phyloP scores from a whole-genome alignment of 2,797 vertebrate genomes.

The Varecia variegata region DNA sequence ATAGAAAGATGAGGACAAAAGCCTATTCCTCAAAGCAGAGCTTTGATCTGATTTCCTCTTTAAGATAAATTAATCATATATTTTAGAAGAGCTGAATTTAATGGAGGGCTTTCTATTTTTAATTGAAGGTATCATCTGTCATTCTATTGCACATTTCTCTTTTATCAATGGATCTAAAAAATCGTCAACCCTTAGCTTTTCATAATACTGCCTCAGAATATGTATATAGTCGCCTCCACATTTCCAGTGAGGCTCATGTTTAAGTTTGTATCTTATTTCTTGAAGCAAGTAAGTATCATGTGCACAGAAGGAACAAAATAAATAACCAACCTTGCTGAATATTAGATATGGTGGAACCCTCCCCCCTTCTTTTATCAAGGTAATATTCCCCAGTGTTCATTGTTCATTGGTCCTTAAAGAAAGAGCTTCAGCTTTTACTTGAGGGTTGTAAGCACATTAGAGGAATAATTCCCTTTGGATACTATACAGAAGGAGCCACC shows the following conservation, averaged over 20 bases:
- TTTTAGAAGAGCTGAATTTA: slow-evolving; percentile 16
- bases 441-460: slow-evolving; percentile 52
- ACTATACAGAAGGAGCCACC: slow-evolving; percentile 71
- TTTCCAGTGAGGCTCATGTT: neutral
- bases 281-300: slow-evolving; percentile 1
- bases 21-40: neutral
- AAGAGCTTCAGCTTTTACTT: slow-evolving; percentile 39
- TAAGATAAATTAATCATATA: slow-evolving; percentile 26
- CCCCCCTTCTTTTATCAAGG: slow-evolving; percentile 41
- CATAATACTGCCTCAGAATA: neutral
- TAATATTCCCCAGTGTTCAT: slow-evolving; percentile 27
- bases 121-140: neutral
- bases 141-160: neutral
- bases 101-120: slow-evolving; percentile 35
- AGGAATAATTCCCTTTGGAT: slow-evolving; percentile 65
- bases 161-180: slow-evolving; percentile 17
- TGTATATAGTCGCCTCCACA: neutral
- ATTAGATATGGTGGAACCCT: neutral
- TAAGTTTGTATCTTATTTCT: slow-evolving; percentile 26
- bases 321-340: neutral
- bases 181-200: neutral
- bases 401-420: slow-evolving; percentile 49
- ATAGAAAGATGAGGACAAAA: slow-evolving; percentile 52
- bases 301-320: slow-evolving; percentile 8
- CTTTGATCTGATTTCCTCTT: slow-evolving; percentile 28